Conservation (phyloP, 2,888 invertebrate genomes). For the Apeira syringaria region DNA sequence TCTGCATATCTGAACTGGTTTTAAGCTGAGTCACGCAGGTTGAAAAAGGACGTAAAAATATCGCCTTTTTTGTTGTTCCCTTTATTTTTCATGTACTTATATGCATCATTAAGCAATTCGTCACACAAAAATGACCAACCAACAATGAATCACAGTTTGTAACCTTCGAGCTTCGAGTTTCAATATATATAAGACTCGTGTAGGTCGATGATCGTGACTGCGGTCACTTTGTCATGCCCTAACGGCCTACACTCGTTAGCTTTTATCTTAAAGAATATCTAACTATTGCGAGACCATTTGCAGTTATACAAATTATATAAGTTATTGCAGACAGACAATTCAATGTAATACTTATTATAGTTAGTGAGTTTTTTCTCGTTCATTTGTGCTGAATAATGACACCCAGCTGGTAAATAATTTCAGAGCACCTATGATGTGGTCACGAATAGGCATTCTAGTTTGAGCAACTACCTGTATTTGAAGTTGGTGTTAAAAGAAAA, state of each 20-base stretch:
- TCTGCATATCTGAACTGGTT: no score
- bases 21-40: no score
- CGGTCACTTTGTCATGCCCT: slow-evolving; percentile 66
- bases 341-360: no score
- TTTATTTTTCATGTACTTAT: slow-evolving; percentile 21
- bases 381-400: no score
- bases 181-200: slow-evolving; percentile 2
- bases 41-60: no score
- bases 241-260: slow-evolving; percentile 55
- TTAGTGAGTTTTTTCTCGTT: no score
- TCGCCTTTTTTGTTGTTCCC: slow-evolving; percentile 19
- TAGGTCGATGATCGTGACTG: slow-evolving; percentile 55
- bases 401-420: no score
- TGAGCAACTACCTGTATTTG: no score
- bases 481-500: no score
- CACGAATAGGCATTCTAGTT: no score
- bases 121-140: slow-evolving; percentile 4
- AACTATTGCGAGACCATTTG: slow-evolving; percentile 34
- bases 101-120: slow-evolving; percentile 12
- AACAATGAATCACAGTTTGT: slow-evolving; percentile 32
- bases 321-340: no score
- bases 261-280: slow-evolving; percentile 52
- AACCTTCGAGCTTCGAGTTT: slow-evolving; percentile 25
- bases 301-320: slow-evolving; percentile 32
- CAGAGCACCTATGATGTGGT: no score